Conservation (phyloP, 2,888 invertebrate genomes). For the Ophioninae sp. region DNA sequence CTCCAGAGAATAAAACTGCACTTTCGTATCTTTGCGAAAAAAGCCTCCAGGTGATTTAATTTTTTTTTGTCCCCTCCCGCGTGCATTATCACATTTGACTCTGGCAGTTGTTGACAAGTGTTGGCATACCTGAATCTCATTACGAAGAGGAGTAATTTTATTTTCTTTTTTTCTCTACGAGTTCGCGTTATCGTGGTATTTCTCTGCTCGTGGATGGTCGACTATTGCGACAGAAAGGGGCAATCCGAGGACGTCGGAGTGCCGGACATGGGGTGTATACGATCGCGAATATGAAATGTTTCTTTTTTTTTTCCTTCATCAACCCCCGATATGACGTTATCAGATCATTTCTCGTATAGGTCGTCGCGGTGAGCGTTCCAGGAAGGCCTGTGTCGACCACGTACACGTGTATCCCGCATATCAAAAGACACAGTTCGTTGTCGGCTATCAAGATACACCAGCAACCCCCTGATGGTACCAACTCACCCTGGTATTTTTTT, state of each 20-base stretch:
- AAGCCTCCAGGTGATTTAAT: background rate
- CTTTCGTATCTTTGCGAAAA: background rate
- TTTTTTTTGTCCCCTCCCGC: conserved; percentile 9
- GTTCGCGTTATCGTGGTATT: conserved; percentile 41
- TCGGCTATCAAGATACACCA: conserved; percentile 53
- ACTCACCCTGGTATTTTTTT: conserved; percentile 30
- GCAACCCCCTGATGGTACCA: background rate
- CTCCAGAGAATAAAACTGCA: background rate
- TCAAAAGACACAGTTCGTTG: conserved; percentile 1
- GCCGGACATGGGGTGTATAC: conserved; percentile 22
- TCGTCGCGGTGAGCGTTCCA: conserved; percentile 39
- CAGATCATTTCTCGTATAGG: conserved; percentile 51
- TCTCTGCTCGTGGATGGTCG: conserved; percentile 45
- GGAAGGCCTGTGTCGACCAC: background rate
- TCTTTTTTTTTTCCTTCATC: conserved; percentile 58
- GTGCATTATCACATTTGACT: conserved; percentile 49
- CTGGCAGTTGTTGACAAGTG: conserved; percentile 57
- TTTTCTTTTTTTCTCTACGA: background rate
- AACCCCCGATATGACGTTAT: conserved; percentile 54
- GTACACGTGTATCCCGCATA: background rate
- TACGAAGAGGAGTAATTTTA: conserved; percentile 23
- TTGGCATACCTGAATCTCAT: conserved; percentile 57
- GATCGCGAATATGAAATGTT: conserved; percentile 56
- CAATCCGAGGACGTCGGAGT: conserved; percentile 20
- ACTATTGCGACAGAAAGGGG: conserved; percentile 25